phyloP scores from a whole-genome alignment of 2,888 invertebrate species.

The Cetonia aurata region DNA sequence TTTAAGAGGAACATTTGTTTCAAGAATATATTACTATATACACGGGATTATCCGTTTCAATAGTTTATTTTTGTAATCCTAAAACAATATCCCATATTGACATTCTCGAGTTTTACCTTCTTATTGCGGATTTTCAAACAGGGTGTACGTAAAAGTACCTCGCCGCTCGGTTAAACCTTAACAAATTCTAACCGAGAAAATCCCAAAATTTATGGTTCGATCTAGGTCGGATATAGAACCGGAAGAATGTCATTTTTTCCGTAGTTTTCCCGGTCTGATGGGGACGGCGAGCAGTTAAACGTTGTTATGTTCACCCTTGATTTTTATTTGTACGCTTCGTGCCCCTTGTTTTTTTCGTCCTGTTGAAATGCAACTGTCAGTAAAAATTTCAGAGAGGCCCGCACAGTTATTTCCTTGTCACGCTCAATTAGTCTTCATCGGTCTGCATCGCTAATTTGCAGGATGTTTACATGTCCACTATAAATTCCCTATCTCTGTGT shows the following conservation, averaged over 20 bases:
- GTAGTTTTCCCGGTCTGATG: conserved; percentile 11
- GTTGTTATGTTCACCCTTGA: conserved; percentile 35
- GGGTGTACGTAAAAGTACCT: conserved; percentile 12
- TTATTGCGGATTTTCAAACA: conserved; percentile 10
- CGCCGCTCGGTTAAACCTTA: conserved; percentile 9
- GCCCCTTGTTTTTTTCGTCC: conserved; percentile 32
- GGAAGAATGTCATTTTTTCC: conserved; percentile 30
- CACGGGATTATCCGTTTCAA: too few relatives aligned
- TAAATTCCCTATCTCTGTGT: conserved; percentile 45
- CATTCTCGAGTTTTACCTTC: background rate
- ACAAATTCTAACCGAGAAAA: conserved; percentile 24
- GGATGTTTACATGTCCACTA: conserved; percentile 49
- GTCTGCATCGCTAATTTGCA: conserved; percentile 50
- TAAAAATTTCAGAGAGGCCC: conserved; percentile 33
- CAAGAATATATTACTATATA: too few relatives aligned
- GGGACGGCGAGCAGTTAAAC: conserved; percentile 19
- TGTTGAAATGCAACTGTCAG: conserved; percentile 35
- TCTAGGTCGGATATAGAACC: conserved; percentile 31
- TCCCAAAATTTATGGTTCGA: conserved; percentile 33
- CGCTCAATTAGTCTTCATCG: conserved; percentile 49
- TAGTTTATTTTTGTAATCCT: too few relatives aligned
- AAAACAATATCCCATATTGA: too few relatives aligned
- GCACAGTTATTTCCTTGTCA: conserved; percentile 46
- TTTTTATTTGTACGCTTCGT: conserved; percentile 21
- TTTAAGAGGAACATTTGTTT: too few relatives aligned